These are phyloP conservation scores for Siniperca undulata DNA, from an alignment of 2,797 vertebrate genomes.

Conservation along the genomic window DNA sequence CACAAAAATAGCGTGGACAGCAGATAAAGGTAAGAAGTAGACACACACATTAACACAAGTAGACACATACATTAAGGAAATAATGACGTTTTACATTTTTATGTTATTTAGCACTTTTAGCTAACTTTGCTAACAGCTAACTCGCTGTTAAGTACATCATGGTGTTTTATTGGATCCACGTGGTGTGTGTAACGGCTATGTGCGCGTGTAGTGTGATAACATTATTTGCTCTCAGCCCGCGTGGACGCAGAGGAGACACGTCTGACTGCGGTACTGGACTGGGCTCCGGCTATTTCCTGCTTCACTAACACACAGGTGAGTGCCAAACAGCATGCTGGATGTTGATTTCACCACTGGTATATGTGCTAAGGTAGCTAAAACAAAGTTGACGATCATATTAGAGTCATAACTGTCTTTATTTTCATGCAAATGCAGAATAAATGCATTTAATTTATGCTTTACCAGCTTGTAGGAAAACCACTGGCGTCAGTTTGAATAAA, in stretches of 20 bases:
- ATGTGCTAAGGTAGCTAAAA: background rate
- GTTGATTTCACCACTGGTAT: accelerated
- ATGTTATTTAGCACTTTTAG: background rate
- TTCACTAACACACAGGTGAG: slow-evolving; percentile 54
- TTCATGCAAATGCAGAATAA: background rate
- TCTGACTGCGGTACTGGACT: slow-evolving; percentile 9
- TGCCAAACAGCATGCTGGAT: accelerated
- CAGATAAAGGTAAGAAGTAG: slow-evolving; percentile 17
- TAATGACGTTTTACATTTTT: no score
- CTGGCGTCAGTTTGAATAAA: no score
- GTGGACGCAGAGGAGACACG: slow-evolving; percentile 4
- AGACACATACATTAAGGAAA: accelerated
- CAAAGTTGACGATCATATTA: background rate
- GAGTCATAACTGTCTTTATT: accelerated
- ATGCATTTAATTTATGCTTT: background rate
- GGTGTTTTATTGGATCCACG: slow-evolving; percentile 55
- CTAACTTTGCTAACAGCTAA: slow-evolving; percentile 1
- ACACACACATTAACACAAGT: accelerated
- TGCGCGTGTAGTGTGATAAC: background rate
- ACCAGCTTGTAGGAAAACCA: background rate
- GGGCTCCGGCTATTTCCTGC: slow-evolving; percentile 56
- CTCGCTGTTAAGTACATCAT: background rate
- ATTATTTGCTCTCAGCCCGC: background rate
- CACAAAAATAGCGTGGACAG: background rate
- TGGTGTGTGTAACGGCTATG: slow-evolving; percentile 36